Conservation (phyloP, 2,888 invertebrate species). For the Cheilosia vernalis region DNA sequence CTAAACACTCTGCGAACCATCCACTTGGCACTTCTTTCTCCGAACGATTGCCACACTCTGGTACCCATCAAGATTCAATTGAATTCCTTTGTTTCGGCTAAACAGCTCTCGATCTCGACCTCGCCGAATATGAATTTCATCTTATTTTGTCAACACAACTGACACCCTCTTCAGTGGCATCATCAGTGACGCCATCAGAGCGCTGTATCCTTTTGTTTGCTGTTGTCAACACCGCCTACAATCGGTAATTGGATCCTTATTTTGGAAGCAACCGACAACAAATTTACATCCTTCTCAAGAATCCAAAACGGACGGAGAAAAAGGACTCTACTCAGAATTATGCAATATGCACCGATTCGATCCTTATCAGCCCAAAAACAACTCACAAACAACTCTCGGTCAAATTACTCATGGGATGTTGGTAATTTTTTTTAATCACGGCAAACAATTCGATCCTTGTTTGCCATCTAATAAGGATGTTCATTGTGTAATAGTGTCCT, state of each 20-base stretch:
- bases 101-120: conserved; percentile 44
- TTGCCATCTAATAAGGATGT: conserved; percentile 51
- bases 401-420: conserved; percentile 62
- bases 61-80: conserved; percentile 44
- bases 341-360: conserved; percentile 41
- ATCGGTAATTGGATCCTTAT: conserved; percentile 69
- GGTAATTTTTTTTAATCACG: conserved; percentile 61
- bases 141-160: conserved; percentile 69
- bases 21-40: conserved; percentile 39
- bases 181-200: conserved; percentile 63
- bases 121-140: conserved; percentile 23
- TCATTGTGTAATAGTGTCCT: conserved; percentile 55
- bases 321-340: conserved; percentile 52
- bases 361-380: conserved; percentile 33
- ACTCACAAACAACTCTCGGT: conserved; percentile 25
- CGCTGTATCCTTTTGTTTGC: conserved; percentile 61
- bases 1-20: conserved; percentile 11
- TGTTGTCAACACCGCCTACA: conserved; percentile 31
- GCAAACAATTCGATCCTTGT: conserved; percentile 32
- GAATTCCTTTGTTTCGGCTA: conserved; percentile 45
- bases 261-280: conserved; percentile 48
- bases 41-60: conserved; percentile 26
- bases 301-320: conserved; percentile 13
- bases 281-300: conserved; percentile 34
- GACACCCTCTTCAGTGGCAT: conserved; percentile 50